Evolutionary conservation across 2,888 invertebrate genomes (phyloP), one percentile per base, ranked within the genome.

Genomic region (Pyrochroa serraticornis): DNA sequence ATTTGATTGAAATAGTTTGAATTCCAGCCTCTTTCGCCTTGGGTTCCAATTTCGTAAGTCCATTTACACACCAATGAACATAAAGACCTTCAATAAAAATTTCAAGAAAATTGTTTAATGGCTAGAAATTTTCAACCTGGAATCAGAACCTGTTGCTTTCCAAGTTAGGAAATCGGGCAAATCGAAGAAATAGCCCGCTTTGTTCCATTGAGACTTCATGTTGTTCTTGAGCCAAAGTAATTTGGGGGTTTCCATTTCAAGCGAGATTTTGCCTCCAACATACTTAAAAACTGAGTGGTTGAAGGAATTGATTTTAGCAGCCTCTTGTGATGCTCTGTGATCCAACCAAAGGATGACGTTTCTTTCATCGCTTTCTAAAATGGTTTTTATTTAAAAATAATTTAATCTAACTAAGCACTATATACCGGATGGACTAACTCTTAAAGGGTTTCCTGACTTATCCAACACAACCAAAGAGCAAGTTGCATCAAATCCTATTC

Each of bases 201-300:
- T 84, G 0, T 81, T 68, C 92, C 93, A 96, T 66, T 85, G 85
- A 2, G 82, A 74, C 0, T 84, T 77, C 3, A 69, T 72, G 79
- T 91, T 83, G 67, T 83, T 86, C 77, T 97, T 97, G 1, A 97
- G 76, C 97, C 97, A 98, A 30, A 96, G 77, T 10, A 97, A 77
- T 81, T 97, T 98, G 0, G 97, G 96, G 56, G 92, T 89, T 83
- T 97, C 88, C 96, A 97, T 97, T 84, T 97, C 97, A n/a, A 94
- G 82, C 0, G 96, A 97, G 5, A 97, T 90, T 80, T 88, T 90
- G 0, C 95, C 95, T 1, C 97, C 97, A 1, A 95, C 93, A 80
- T 89, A 93, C 69, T 89, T 85, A 0, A 97, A 82, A 10, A 94
- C 85, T 1, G 86, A 80, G 80, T 95, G 92, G 6, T 86, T 81